These are phyloP conservation scores for silkworm (Bombyx mori) DNA, from an alignment of 1,140 invertebrate genomes.

Conservation along the genomic window DNA sequence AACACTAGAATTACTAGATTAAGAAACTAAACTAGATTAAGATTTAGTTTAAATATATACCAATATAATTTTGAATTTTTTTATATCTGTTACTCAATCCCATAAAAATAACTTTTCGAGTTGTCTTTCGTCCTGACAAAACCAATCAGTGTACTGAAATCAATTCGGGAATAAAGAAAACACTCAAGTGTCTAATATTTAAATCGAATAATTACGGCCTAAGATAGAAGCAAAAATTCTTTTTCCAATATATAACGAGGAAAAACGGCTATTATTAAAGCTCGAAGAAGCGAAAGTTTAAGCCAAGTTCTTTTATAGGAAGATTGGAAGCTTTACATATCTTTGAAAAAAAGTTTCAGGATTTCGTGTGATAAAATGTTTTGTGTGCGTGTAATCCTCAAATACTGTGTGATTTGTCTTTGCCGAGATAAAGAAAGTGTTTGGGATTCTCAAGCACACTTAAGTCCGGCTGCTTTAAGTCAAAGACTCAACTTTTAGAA, in stretches of 20 bases:
- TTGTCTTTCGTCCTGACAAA: too few species aligned
- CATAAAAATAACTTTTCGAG: too few species aligned
- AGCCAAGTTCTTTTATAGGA: constrained; percentile 39
- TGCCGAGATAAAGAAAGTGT: constrained; percentile 24
- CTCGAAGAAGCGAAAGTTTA: constrained; percentile 49
- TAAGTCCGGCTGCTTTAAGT: constrained; percentile 8
- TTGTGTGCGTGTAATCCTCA: constrained; percentile 46
- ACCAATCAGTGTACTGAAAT: too few species aligned
- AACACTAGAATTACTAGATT: too few species aligned
- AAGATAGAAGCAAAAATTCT: constrained; percentile 2
- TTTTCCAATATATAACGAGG: constrained; percentile 21
- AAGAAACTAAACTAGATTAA: too few species aligned
- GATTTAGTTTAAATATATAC: too few species aligned
- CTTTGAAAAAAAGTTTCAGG: constrained; percentile 40
- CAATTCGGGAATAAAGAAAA: too few species aligned
- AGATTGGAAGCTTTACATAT: constrained; percentile 49
- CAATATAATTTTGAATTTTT: too few species aligned
- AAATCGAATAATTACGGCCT: too few species aligned
- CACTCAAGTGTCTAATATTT: too few species aligned
- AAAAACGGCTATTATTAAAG: constrained; percentile 41
- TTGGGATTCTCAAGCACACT: constrained; percentile 15
- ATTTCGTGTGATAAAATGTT: constrained; percentile 47
- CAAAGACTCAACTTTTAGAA: constrained; percentile 1
- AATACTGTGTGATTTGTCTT: constrained; percentile 47
- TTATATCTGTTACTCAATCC: too few species aligned